Evolutionary conservation across 2,888 invertebrate species (phyloP).

Genomic region (Orthonychiurus folsomi): DNA sequence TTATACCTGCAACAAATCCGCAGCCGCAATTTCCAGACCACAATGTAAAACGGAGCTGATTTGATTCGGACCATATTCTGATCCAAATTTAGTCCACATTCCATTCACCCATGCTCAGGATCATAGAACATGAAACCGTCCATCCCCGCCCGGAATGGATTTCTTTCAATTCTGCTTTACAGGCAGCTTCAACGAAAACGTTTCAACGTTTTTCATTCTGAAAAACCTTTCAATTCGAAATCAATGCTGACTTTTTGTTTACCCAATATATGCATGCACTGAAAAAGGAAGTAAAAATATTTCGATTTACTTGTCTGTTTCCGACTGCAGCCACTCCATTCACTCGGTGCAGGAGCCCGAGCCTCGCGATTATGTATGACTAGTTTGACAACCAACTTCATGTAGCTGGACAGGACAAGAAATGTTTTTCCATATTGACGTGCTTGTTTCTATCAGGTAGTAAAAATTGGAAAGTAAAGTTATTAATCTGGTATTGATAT

Average conservation of each 20-base stretch:
- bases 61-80: conserved; percentile 48
- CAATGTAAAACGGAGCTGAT: conserved; percentile 46
- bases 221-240: no score
- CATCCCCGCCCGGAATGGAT: conserved; percentile 53
- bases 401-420: conserved; percentile 56
- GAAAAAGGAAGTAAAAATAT: no score
- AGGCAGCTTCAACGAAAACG: conserved; percentile 48
- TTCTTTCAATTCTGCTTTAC: conserved; percentile 51
- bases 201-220: conserved; percentile 12
- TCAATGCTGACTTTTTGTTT: no score
- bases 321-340: conserved; percentile 63
- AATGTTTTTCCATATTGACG: conserved; percentile 56
- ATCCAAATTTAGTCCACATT: conserved; percentile 42
- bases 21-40: conserved; percentile 45
- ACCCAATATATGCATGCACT: background rate
- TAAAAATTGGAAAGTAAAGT: no score
- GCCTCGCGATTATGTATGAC: conserved; percentile 55
- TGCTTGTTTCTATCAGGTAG: conserved; percentile 61
- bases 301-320: no score
- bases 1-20: conserved; percentile 48
- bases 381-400: conserved; percentile 52
- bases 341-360: conserved; percentile 57
- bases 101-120: conserved; percentile 50
- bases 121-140: conserved; percentile 66
- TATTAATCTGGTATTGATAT: no score